Conservation (phyloP, 2,797 vertebrate genomes). For the Dipus sagitta region DNA sequence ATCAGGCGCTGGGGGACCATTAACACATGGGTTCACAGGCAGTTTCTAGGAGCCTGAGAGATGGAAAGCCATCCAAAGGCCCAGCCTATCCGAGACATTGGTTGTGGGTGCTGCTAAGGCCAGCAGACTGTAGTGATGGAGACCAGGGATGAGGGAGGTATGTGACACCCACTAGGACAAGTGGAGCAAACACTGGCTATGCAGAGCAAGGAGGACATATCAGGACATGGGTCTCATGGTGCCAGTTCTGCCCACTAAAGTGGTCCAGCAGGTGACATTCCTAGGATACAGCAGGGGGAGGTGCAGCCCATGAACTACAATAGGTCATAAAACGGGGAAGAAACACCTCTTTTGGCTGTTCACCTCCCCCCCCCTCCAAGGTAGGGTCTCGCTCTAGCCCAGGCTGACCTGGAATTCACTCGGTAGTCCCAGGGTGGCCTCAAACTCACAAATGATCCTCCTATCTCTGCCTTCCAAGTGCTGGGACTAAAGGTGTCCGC, state of each 20-base stretch:
- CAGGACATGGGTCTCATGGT: background rate
- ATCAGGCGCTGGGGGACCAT: background rate
- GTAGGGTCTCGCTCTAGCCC: no score
- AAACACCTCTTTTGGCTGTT: no score
- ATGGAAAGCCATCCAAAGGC: background rate
- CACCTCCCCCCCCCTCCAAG: no score
- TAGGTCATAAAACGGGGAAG: background rate
- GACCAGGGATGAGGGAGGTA: background rate
- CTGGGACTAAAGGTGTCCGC: no score
- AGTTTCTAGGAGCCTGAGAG: background rate
- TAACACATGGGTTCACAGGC: rapidly evolving
- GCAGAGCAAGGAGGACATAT: background rate
- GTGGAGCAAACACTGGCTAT: background rate
- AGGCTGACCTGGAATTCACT: no score
- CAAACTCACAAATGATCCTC: no score
- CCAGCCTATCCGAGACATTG: no score
- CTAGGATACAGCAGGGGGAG: background rate
- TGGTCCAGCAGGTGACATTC: background rate
- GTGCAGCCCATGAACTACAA: background rate
- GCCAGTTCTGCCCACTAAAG: background rate
- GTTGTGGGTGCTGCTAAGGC: background rate
- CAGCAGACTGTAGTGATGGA: background rate
- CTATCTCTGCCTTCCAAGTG: no score
- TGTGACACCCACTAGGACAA: background rate
- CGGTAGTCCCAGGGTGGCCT: no score